These are phyloP conservation scores for Lacanobia wlatinum DNA, from an alignment of 2,888 invertebrate species.

Conservation along the genomic window DNA sequence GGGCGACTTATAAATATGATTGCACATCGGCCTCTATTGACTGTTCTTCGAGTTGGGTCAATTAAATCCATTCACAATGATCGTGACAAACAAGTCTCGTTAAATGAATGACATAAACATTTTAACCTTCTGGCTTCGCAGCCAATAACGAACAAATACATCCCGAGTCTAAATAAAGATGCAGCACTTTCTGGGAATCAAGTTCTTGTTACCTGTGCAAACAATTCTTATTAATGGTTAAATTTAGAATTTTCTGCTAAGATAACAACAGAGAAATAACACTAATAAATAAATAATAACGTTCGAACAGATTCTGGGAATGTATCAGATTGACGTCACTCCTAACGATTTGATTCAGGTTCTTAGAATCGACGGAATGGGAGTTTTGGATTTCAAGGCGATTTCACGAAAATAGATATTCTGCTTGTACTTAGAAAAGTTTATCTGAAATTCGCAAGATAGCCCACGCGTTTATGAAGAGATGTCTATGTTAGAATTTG, in stretches of 20 bases:
- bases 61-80: slow-evolving; percentile 73
- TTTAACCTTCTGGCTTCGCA: slow-evolving; percentile 50
- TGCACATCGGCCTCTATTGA: slow-evolving; percentile 75
- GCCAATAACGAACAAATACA: slow-evolving; percentile 1
- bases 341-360: slow-evolving; percentile 74
- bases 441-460: slow-evolving; percentile 30
- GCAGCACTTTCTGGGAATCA: slow-evolving; percentile 20
- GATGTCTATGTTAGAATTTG: slow-evolving; percentile 32
- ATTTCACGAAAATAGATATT: slow-evolving; percentile 75
- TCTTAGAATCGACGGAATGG: slow-evolving; percentile 76
- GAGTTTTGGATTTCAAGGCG: slow-evolving; percentile 75
- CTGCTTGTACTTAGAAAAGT: slow-evolving; percentile 54
- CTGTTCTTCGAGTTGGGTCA: slow-evolving; percentile 73
- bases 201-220: slow-evolving; percentile 26
- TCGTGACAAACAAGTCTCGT: slow-evolving; percentile 43
- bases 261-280: slow-evolving; percentile 70
- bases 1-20: slow-evolving; percentile 77
- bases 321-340: slow-evolving; percentile 82
- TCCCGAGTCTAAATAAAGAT: slow-evolving; percentile 5
- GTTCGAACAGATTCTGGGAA: slow-evolving; percentile 74
- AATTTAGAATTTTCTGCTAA: slow-evolving; percentile 53
- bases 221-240: slow-evolving; percentile 18
- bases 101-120: slow-evolving; percentile 49
- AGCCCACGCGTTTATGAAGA: slow-evolving; percentile 28
- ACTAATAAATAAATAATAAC: slow-evolving; percentile 70